Percentiles rank a stretch among this genome's conserved stretches.
These are phyloP conservation scores for Ennomos erosarius DNA, from an alignment of 2,888 invertebrate species.

Conservation along the genomic window DNA sequence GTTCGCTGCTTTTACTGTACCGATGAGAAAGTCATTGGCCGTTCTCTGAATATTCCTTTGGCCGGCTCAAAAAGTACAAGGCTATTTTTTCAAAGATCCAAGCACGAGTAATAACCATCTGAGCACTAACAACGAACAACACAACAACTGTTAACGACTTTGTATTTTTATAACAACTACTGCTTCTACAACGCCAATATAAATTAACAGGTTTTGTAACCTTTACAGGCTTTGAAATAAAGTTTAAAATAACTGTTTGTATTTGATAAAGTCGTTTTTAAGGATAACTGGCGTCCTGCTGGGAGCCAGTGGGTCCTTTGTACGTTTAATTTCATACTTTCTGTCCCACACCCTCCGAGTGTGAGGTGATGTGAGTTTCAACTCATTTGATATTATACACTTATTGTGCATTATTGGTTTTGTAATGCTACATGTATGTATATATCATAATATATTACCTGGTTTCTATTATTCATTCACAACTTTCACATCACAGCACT, in stretches of 20 bases:
- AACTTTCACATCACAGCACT: no score
- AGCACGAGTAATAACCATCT: constrained; percentile 21
- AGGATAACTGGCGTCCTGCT: constrained; percentile 29
- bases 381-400: constrained; percentile 19
- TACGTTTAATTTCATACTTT: constrained; percentile 15
- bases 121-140: constrained; percentile 19
- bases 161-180: constrained; percentile 30
- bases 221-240: constrained; percentile 2
- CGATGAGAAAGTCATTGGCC: no score
- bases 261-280: not conserved
- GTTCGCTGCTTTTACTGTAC: no score
- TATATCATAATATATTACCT: no score
- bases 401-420: constrained; percentile 16
- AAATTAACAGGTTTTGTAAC: not conserved
- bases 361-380: constrained; percentile 9
- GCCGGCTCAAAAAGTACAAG: no score
- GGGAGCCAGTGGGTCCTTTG: constrained; percentile 13
- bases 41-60: no score
- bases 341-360: constrained; percentile 7
- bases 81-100: no score
- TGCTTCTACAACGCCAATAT: constrained; percentile 7
- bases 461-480: no score
- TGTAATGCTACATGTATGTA: no score
- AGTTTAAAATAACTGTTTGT: constrained; percentile 1
- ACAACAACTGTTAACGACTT: constrained; percentile 29